Percentiles rank a stretch among this genome's conserved stretches.
phyloP scores from a whole-genome alignment of 2,797 vertebrate species.

The Glossophaga mutica region DNA sequence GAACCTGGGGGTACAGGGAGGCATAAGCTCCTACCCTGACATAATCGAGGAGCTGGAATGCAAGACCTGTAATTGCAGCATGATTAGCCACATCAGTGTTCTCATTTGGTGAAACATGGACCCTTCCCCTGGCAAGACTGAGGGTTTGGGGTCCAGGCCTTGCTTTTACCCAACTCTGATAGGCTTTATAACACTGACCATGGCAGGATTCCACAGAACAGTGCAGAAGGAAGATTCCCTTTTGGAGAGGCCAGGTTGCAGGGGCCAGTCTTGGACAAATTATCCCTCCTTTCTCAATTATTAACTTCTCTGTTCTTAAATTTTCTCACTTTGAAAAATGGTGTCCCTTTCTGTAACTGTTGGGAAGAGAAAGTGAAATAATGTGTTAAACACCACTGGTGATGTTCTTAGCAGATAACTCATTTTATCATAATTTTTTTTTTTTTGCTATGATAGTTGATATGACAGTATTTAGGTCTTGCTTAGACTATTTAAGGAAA shows the following conservation, averaged over 20 bases:
- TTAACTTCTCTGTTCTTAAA: neutral
- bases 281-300: neutral
- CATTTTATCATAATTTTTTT: neutral
- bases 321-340: neutral
- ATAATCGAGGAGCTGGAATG: neutral
- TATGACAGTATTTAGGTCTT: neutral
- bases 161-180: fast-evolving
- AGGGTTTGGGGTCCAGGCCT: neutral
- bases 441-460: neutral
- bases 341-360: neutral
- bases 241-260: neutral
- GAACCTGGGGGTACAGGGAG: neutral
- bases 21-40: neutral
- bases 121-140: neutral
- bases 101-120: neutral
- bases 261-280: neutral
- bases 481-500: neutral
- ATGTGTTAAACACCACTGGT: neutral
- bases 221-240: neutral
- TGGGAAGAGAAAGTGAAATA: neutral
- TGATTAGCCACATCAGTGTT: neutral
- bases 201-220: neutral
- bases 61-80: neutral
- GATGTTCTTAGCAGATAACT: neutral
- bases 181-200: neutral